A percentile compares a stretch with the other conserved stretches of the same genome.
These are phyloP conservation scores for Regulus satrapa DNA, from an alignment of 2,113 vertebrate species.

Conservation along the genomic window DNA sequence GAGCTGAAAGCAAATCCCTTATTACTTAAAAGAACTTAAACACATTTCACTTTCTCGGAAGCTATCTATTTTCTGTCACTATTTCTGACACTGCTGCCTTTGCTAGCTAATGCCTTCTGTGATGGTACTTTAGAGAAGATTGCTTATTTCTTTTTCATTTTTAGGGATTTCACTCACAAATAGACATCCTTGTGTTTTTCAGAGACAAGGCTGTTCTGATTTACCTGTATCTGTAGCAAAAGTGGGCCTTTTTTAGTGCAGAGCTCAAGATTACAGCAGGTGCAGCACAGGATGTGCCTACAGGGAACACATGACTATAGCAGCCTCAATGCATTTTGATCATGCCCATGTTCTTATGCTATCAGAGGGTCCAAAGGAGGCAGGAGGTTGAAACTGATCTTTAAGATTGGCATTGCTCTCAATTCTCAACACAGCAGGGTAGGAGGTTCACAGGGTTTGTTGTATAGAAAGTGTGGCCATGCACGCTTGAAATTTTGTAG, in stretches of 20 bases:
- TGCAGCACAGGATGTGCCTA: background rate
- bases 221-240: background rate
- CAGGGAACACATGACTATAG: background rate
- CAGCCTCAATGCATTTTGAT: background rate
- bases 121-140: background rate
- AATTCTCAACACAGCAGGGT: background rate
- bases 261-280: background rate
- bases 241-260: background rate
- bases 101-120: background rate
- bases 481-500: background rate
- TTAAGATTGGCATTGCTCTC: background rate
- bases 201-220: background rate
- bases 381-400: background rate
- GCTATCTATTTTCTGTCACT: background rate
- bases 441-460: background rate
- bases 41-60: background rate
- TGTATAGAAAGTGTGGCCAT: background rate
- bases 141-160: background rate
- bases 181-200: background rate
- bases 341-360: background rate
- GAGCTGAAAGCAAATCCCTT: background rate
- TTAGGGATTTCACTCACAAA: background rate
- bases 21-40: background rate
- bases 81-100: background rate
- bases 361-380: background rate